Evolutionary conservation across 2,797 vertebrate genomes (phyloP), one percentile per base, ranked within the genome.

Genomic region (Betta splendens): DNA sequence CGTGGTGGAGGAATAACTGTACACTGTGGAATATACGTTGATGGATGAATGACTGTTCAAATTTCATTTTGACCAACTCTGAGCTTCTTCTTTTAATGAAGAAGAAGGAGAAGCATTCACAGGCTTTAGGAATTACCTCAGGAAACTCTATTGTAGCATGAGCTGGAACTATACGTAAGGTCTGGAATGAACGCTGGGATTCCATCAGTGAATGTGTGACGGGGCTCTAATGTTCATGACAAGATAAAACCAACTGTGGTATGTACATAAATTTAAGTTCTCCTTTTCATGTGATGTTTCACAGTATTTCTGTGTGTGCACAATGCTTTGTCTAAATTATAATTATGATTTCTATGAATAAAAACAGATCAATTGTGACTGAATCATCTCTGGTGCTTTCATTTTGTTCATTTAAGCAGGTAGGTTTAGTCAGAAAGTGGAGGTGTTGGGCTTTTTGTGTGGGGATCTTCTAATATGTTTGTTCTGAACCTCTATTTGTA

Each of bases 291-390:
- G 44, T 64, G 44, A 72, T 65, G 18, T 80, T 65, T 67, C 23
- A 64, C 78, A 75, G 71, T 71, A 42, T 72, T 65, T 84, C 81
- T 48, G 38, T 56, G 76, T 82, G 81, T 80, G 80, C 40, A 73
- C 67, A 75, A 79, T 72, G 73, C 81, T 76, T 77, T 81, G 66
- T 87, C 29, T 16, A 16, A 7, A 35, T 90, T 87, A 16, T 15
- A 5, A 16, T 36, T 17, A 17, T 36, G 88, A 87, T 88, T 91
- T 89, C 89, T 89, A 44, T 87, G 84, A 86, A 88, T 86, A 87
- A 89, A 84, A 56, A 13, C 47, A 43, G 40, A 25, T 60, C 37
- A 60, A 57, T 65, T 29, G 46, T 58, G 40, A n/a, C n/a, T n/a
- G n/a, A n/a, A n/a, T n/a, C n/a, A n/a, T n/a, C 40, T 15, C 4